phyloP scores from a whole-genome alignment of 2,888 invertebrate species.

The Drosophila neotestacea region DNA sequence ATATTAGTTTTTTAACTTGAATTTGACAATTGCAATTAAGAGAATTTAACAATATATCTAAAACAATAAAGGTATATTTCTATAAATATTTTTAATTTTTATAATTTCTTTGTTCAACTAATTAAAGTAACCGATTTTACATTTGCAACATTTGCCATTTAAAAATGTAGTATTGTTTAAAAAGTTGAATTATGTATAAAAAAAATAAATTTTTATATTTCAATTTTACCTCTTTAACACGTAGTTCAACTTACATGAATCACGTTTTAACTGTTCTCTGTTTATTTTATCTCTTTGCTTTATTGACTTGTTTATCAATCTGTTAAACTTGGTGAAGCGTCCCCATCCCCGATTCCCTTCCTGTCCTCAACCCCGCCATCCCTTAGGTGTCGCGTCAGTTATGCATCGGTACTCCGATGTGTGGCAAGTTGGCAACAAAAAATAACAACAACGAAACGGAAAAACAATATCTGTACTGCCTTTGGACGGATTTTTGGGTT shows the following conservation, averaged over 20 bases:
- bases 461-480: constrained; percentile 1
- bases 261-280: not conserved
- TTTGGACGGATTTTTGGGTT: constrained; percentile 4
- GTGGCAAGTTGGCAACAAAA: constrained; percentile 28
- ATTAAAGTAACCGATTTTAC: too few species aligned
- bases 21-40: not conserved
- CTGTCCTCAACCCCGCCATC: constrained; percentile 1
- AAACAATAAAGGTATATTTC: too few species aligned
- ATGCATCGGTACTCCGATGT: constrained; percentile 43
- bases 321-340: constrained; percentile 43
- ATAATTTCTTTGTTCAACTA: too few species aligned
- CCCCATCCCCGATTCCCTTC: not conserved
- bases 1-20: not conserved
- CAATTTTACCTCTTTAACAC: not conserved
- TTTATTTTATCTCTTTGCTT: constrained; percentile 33
- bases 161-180: too few species aligned
- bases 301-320: constrained; percentile 50
- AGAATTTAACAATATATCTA: not conserved
- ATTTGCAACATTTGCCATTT: too few species aligned
- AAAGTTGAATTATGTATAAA: too few species aligned
- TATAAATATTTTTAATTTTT: too few species aligned
- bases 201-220: too few species aligned
- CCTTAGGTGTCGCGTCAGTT: constrained; percentile 50
- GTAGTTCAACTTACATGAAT: constrained; percentile 3
- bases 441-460: not conserved